Evolutionary conservation across 1,140 invertebrate genomes (phyloP).

Genomic region (Portunus trituberculatus): DNA sequence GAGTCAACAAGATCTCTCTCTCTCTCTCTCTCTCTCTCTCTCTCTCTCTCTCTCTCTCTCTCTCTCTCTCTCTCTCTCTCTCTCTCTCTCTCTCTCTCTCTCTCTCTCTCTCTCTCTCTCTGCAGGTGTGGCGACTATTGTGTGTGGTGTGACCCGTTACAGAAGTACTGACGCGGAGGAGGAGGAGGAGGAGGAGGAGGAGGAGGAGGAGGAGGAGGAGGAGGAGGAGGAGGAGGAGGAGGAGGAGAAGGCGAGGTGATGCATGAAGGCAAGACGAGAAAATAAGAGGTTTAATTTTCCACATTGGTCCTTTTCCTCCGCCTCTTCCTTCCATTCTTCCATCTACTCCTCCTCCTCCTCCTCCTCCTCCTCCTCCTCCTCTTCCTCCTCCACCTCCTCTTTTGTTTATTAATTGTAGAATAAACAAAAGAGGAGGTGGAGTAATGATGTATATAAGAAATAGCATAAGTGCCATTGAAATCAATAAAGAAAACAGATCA

Average conservation of each 20-base stretch:
- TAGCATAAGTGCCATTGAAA: too few relatives aligned
- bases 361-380: too few relatives aligned
- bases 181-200: background rate
- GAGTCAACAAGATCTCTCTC: background rate
- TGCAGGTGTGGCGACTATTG: background rate
- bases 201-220: background rate
- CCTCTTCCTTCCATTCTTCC: too few relatives aligned
- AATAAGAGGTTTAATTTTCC: too few relatives aligned
- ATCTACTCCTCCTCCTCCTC: too few relatives aligned
- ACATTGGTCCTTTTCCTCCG: too few relatives aligned
- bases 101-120: background rate
- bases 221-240: background rate
- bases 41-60: constrained; percentile 6
- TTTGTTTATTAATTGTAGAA: too few relatives aligned
- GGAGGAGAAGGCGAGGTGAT: background rate
- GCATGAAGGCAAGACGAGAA: too few relatives aligned
- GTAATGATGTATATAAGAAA: too few relatives aligned
- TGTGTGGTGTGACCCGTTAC: background rate
- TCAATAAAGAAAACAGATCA: too few relatives aligned
- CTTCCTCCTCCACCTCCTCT: too few relatives aligned
- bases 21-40: background rate
- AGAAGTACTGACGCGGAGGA: background rate
- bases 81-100: constrained; percentile 20
- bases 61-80: constrained; percentile 6
- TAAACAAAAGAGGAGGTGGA: too few relatives aligned